Percentiles rank a stretch among this genome's conserved stretches.
Conservation (phyloP, 2,888 invertebrate species). For the Sclerodermus sp. region DNA sequence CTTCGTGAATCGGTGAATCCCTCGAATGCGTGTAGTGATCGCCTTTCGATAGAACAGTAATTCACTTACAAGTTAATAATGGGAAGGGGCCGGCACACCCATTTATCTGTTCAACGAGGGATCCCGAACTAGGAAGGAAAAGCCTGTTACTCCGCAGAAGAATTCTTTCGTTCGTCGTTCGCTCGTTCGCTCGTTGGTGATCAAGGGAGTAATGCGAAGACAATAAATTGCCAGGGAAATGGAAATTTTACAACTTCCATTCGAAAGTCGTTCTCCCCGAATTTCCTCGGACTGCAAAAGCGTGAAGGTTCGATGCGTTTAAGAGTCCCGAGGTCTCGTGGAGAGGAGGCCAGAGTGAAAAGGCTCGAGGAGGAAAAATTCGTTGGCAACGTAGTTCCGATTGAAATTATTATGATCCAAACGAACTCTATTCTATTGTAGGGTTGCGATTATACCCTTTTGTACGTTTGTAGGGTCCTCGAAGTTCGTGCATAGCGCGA, state of each 20-base stretch:
- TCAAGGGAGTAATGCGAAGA: too few relatives aligned
- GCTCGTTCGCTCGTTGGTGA: too few relatives aligned
- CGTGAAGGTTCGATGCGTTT: too few relatives aligned
- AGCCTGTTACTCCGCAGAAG: neutral
- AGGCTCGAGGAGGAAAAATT: too few relatives aligned
- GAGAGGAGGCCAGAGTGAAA: too few relatives aligned
- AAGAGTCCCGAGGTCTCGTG: too few relatives aligned
- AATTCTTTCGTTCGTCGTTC: conserved; percentile 1
- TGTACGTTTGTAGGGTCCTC: conserved; percentile 54
- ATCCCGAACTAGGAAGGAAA: neutral
- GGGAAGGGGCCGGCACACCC: conserved; percentile 44
- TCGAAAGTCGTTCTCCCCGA: too few relatives aligned
- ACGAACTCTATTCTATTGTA: conserved; percentile 57
- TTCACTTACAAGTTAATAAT: conserved; percentile 58
- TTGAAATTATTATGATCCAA: conserved; percentile 59
- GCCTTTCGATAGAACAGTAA: conserved; percentile 55
- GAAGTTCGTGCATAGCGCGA: conserved; percentile 37
- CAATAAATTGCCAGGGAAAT: too few relatives aligned
- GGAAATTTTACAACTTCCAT: too few relatives aligned
- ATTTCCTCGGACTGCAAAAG: too few relatives aligned
- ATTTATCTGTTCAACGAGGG: conserved; percentile 36
- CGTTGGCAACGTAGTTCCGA: conserved; percentile 38
- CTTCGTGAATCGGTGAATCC: conserved; percentile 39
- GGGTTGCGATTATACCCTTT: conserved; percentile 57
- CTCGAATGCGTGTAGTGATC: conserved; percentile 43